Conservation (phyloP, 2,888 invertebrate species). For the Leucania comma region DNA sequence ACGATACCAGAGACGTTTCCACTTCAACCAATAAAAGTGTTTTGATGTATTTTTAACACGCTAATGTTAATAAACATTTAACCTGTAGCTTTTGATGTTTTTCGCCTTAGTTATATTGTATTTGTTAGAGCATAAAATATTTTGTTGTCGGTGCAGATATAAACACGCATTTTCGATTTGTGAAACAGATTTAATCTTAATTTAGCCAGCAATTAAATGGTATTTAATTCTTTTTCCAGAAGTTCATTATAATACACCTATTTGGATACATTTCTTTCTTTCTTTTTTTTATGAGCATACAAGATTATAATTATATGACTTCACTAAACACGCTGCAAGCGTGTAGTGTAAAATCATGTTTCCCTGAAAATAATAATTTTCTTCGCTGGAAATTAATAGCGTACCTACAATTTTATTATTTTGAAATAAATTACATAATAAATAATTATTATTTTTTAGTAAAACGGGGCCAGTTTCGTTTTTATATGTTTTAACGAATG, state of each 20-base stretch:
- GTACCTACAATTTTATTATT: not conserved
- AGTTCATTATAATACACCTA: not conserved
- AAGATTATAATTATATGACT: not conserved
- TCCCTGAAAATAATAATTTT: not conserved
- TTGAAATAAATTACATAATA: not conserved
- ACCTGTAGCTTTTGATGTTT: slow-evolving; percentile 18
- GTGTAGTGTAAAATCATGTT: slow-evolving; percentile 14
- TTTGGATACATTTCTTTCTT: not conserved
- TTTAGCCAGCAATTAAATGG: not conserved
- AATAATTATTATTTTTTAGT: not conserved
- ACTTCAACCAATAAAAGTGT: slow-evolving; percentile 38
- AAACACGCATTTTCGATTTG: not conserved
- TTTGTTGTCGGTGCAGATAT: not conserved
- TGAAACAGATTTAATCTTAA: not conserved
- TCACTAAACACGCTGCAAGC: not conserved
- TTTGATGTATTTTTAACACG: slow-evolving; percentile 47
- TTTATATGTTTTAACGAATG: slow-evolving; percentile 12
- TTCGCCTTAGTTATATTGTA: not conserved
- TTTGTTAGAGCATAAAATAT: not conserved
- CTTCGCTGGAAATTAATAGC: not conserved
- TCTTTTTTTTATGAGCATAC: not conserved
- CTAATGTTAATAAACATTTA: slow-evolving; percentile 30
- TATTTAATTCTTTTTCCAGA: not conserved
- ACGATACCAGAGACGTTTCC: slow-evolving; percentile 31
- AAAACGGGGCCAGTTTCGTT: not conserved